Base-by-base conservation (phyloP, 2,888 invertebrate species). In the Apantesis nais region DNA sequence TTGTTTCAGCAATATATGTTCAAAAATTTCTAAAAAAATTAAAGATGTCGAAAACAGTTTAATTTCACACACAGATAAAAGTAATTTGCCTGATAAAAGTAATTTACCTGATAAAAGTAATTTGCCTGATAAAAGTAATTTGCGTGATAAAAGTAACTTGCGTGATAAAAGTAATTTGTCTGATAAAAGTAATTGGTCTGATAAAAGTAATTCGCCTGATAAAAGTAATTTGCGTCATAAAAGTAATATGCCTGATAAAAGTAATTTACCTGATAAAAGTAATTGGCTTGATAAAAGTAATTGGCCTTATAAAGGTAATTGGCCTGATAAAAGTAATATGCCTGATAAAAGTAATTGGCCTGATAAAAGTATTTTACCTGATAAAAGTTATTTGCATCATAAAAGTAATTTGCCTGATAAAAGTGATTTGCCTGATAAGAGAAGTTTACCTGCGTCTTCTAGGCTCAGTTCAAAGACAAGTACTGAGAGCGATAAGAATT, bases 1-100 rank as follows among this genome's bases (percentile, higher is more conserved):
- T 44, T 66, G 66, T 41, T 29, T 66, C 9, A 9, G 29, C 25
- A 39, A 58, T 16, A 29, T 58, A 29, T 39, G 66, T 58, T 66
- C 66, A 11, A 58, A 11, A 58, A 12, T 66, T 29, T 25, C 25
- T 29, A 37, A 66, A 29, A 41, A 29, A 41, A 39, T 55, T 58
- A 66, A 55, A 34, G 55, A 19, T 39, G 16, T 34, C n/a, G 66
- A 66, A n/a, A 11, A 37, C 14, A 55, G 19, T 37, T 14, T 58
- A 29, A 22, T 22, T 58, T 58, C 66, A 29, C 9, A 5, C 29
- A 66, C 16, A 58, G 12, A 29, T 29, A 29, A 58, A 58, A 58
- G 1, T 29, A 29, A 58, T 58, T 58, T 29, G 14, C 8, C 58
- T n/a, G 12, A 29, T 29, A 29, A 58, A 58, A 58, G 1, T 29